Evolutionary conservation across 1,140 invertebrate species (phyloP).

Genomic region (Aporrectodea caliginosa): DNA sequence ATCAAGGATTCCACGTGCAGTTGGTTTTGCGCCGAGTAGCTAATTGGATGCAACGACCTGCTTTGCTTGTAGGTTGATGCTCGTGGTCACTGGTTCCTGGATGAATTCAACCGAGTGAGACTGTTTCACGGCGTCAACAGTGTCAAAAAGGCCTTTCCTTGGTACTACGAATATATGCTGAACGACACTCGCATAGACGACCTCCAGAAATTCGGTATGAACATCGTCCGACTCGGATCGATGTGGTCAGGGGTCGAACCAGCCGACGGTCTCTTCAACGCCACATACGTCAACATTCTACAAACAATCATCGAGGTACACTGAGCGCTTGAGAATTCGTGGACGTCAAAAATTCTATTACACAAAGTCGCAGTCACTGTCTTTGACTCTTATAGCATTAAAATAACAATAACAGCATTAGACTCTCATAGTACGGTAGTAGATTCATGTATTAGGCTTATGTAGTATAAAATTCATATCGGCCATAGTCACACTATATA

Average conservation of each 20-base stretch:
- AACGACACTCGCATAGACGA: slow-evolving; percentile 30
- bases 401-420: no score
- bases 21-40: no score
- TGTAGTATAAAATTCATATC: no score
- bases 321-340: no score
- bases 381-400: no score
- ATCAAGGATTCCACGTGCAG: no score
- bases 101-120: slow-evolving; percentile 31
- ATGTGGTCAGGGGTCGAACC: slow-evolving; percentile 39
- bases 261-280: slow-evolving; percentile 25
- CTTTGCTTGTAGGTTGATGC: neutral
- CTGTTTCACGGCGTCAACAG: slow-evolving; percentile 38
- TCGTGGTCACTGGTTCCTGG: slow-evolving; percentile 8
- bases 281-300: slow-evolving; percentile 36
- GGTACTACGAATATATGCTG: slow-evolving; percentile 33
- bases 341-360: no score
- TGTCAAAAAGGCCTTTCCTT: slow-evolving; percentile 36
- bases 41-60: no score
- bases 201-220: slow-evolving; percentile 36
- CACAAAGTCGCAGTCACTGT: no score
- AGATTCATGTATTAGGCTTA: no score
- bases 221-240: slow-evolving; percentile 35
- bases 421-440: no score
- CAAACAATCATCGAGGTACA: slow-evolving; percentile 31
- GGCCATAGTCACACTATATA: no score